phyloP scores from a whole-genome alignment of 2,113 vertebrate species.

The Phoxinus phoxinus region DNA sequence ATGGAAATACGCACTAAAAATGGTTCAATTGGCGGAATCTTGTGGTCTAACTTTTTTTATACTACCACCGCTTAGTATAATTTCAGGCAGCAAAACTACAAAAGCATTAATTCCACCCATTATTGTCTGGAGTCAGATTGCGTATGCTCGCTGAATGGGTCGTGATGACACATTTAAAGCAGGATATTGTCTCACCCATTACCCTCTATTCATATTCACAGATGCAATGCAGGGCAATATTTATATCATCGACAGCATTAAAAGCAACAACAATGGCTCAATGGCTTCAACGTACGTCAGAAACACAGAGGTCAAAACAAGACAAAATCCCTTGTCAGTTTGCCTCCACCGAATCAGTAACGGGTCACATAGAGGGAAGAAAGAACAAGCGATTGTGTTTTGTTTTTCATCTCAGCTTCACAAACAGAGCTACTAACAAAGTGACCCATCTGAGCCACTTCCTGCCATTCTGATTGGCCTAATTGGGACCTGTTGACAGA shows the following conservation, averaged over 20 bases:
- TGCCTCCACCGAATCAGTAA: conserved; percentile 61
- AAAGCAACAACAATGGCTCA: conserved; percentile 69
- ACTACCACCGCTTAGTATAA: not conserved
- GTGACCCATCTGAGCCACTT: conserved; percentile 80
- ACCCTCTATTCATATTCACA: conserved; percentile 70
- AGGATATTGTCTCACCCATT: conserved; percentile 68
- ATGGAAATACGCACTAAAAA: not conserved
- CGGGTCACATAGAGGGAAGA: conserved; percentile 62
- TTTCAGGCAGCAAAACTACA: conserved; percentile 18
- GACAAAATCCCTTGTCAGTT: conserved; percentile 67
- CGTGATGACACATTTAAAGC: conserved; percentile 76
- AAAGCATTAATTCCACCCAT: conserved; percentile 4
- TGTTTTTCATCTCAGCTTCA: conserved; percentile 77
- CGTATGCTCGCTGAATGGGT: conserved; percentile 58
- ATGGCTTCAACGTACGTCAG: conserved; percentile 62
- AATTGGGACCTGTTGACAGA: conserved; percentile 85
- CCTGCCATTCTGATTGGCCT: conserved; percentile 84
- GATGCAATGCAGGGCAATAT: conserved; percentile 68
- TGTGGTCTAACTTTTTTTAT: not conserved
- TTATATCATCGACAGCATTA: conserved; percentile 79
- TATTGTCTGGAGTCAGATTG: conserved; percentile 31
- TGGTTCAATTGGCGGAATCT: conserved; percentile 26
- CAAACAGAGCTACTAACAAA: conserved; percentile 80
- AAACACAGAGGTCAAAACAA: conserved; percentile 59
- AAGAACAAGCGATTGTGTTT: conserved; percentile 76